These are phyloP conservation scores for Mnemiopsis leidyi DNA, from an alignment of 37 sponge, comb jelly and placozoan species.

Conservation along the genomic window DNA sequence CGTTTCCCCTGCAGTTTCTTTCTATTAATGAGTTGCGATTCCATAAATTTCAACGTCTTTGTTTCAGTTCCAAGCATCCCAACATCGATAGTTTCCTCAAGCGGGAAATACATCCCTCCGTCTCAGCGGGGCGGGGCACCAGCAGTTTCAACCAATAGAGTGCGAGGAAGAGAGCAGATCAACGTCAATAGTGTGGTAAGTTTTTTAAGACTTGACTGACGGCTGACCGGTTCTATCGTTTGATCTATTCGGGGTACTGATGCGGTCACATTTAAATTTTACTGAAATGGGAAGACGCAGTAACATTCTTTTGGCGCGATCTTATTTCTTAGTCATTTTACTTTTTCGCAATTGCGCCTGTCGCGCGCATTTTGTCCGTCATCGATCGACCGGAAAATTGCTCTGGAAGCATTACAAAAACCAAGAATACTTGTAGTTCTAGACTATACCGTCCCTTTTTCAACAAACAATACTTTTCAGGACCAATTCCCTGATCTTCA, in stretches of 20 bases:
- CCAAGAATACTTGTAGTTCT: too few relatives aligned
- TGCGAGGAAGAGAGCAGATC: conserved; percentile 45
- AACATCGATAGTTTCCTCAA: background rate
- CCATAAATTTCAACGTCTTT: background rate
- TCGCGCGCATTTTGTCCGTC: background rate
- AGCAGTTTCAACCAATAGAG: background rate
- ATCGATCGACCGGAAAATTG: background rate
- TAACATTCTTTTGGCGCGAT: background rate
- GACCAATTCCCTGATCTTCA: conserved; percentile 36
- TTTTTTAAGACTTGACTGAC: background rate
- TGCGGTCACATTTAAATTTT: background rate
- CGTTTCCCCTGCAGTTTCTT: background rate
- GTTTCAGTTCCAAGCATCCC: conserved; percentile 31
- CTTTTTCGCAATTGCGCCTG: background rate
- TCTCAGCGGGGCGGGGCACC: background rate
- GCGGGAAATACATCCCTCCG: conserved; percentile 5
- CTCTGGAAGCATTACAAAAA: background rate
- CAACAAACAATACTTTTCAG: conserved; percentile 19
- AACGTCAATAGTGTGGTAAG: conserved; percentile 63
- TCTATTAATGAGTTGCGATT: background rate
- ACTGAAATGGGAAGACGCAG: background rate
- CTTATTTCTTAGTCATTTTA: background rate
- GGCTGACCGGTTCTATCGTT: background rate
- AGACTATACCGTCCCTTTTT: too few relatives aligned
- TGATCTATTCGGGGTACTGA: too few relatives aligned